Conservation (phyloP, 1,140 invertebrate species). For the Euura lappo region DNA sequence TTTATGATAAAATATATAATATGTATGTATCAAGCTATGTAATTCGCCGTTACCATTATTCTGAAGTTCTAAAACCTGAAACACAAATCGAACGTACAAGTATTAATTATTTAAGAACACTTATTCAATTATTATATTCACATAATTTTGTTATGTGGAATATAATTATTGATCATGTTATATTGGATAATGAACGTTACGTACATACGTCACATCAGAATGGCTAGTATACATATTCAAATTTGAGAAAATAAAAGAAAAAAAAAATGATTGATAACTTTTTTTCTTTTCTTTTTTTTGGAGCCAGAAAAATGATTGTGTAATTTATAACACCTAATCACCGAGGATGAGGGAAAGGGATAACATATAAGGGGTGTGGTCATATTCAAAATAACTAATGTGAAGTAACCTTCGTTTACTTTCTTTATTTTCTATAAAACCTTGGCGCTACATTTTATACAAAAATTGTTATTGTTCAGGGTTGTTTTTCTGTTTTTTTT, state of each 20-base stretch:
- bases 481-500: too few relatives aligned
- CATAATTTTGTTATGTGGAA: neutral
- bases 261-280: neutral
- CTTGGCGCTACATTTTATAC: neutral
- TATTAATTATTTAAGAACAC: conserved; percentile 37
- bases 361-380: conserved; percentile 1
- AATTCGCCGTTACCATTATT: conserved; percentile 54
- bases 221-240: neutral
- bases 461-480: neutral
- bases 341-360: neutral
- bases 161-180: neutral
- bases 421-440: conserved; percentile 1
- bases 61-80: conserved; percentile 59
- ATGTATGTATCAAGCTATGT: neutral
- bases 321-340: neutral
- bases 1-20: neutral
- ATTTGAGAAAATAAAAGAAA: neutral
- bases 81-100: conserved; percentile 56
- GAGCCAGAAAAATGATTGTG: neutral
- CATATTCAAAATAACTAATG: conserved; percentile 3
- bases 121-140: too few relatives aligned
- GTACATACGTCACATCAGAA: neutral
- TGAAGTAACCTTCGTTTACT: neutral
- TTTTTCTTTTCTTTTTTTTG: neutral
- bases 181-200: neutral